Percentiles rank a stretch among this genome's conserved stretches.
phyloP scores from a whole-genome alignment of 2,888 invertebrate species.

The Cephalotes varians region DNA sequence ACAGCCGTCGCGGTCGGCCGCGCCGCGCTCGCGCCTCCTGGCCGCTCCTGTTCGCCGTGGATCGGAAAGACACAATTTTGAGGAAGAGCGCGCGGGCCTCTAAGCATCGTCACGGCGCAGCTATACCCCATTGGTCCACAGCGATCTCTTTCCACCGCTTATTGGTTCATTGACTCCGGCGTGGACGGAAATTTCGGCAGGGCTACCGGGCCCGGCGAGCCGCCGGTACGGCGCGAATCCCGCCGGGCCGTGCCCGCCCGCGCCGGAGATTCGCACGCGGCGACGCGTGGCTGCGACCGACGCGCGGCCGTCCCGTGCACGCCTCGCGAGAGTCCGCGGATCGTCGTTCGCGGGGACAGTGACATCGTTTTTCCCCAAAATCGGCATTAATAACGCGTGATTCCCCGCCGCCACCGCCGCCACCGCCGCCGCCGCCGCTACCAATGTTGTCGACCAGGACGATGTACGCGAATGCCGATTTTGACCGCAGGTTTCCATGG shows the following conservation, averaged over 20 bases:
- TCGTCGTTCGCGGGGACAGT: constrained; percentile 77
- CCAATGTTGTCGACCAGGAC: not conserved
- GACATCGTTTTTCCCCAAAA: constrained; percentile 85
- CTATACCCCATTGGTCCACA: constrained; percentile 82
- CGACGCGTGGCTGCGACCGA: not conserved
- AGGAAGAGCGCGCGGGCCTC: constrained; percentile 85
- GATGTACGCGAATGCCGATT: not conserved
- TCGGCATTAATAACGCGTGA: constrained; percentile 71
- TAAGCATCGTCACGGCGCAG: constrained; percentile 83
- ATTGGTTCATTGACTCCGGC: constrained; percentile 78
- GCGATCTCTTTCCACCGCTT: constrained; percentile 82
- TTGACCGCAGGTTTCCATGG: not conserved
- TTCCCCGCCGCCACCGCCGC: constrained; percentile 7
- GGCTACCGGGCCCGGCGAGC: constrained; percentile 55
- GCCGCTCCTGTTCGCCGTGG: constrained; percentile 80
- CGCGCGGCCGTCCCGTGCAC: not conserved
- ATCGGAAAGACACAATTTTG: constrained; percentile 86
- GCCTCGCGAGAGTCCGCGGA: constrained; percentile 10
- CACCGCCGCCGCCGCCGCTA: not conserved
- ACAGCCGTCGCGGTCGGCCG: not conserved
- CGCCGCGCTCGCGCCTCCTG: constrained; percentile 56
- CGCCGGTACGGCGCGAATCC: not conserved
- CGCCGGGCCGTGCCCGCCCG: constrained; percentile 20
- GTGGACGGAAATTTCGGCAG: constrained; percentile 80
- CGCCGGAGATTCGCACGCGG: constrained; percentile 3